Evolutionary conservation across 1,140 invertebrate genomes (phyloP), one percentile per base, ranked within the genome.

Genomic region (Trinorchestia longiramus): DNA sequence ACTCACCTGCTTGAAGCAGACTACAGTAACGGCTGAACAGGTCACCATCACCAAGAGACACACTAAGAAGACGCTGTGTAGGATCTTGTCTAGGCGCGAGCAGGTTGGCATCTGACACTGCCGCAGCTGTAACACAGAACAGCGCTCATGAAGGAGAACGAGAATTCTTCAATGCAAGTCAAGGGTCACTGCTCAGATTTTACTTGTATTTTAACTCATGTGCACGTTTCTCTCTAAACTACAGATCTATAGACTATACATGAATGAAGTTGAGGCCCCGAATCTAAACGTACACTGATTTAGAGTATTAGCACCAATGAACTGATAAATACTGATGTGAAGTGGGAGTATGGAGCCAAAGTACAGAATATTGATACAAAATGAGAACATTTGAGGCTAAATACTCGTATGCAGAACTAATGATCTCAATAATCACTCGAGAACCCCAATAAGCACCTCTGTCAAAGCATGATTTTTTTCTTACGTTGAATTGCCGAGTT

Each of bases 1-100:
- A 87, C 97, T 95, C 97, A 98, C 97, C 23, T 97, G 97, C 95
- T 98, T 97, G 97, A 98, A 98, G 96, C 97, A 98, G 96, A 98
- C 97, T 23, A 98, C 97, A 11, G 97, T 98, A 36, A 97, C 97
- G 57, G 97, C 97, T 11, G 97, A 98, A 97, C 97, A 98, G 90
- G 97, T 97, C 43, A 97, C 97, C 97, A 98, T 98, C 11, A 97
- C 97, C 15, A 97, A 92, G 8, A 98, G 97, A 57, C 97, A 97
- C 44, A 98, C 53, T 41, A 98, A 96, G 96, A 98, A 98, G 36
- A 97, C 96, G 11, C 97, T 96, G 96, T 98, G 98, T 17, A 98
- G 97, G 96, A 97, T 97, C 96, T 97, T 98, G 97, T 98, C 98
- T 92, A 97, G 97, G 17, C 97, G 96, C 57, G 97, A 97, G 92